Evolutionary conservation across 2,888 invertebrate genomes (phyloP).

Genomic region (Drosophila villosipedis): DNA sequence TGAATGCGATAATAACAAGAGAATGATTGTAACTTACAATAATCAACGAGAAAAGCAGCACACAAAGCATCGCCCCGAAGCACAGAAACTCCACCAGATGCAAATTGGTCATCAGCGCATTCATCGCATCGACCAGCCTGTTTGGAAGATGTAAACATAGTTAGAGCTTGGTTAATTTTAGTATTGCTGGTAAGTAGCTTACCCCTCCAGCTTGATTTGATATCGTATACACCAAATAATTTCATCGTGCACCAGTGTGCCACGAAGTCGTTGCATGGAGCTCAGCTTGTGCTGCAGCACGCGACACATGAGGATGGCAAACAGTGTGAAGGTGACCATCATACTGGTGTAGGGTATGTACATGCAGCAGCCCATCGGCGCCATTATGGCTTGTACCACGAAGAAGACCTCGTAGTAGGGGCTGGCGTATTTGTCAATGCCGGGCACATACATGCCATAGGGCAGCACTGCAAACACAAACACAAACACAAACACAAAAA

Average conservation of each 20-base stretch:
- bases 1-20: background rate
- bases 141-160: background rate
- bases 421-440: slow-evolving; percentile 68
- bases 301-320: slow-evolving; percentile 74
- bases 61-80: slow-evolving; percentile 80
- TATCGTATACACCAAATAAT: slow-evolving; percentile 78
- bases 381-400: slow-evolving; percentile 69
- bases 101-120: slow-evolving; percentile 59
- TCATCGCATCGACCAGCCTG: slow-evolving; percentile 61
- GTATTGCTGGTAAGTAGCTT: slow-evolving; percentile 12
- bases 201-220: slow-evolving; percentile 77
- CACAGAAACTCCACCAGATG: slow-evolving; percentile 73
- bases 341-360: slow-evolving; percentile 79
- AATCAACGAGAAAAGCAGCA: slow-evolving; percentile 76
- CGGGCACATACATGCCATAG: slow-evolving; percentile 74
- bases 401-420: slow-evolving; percentile 77
- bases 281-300: slow-evolving; percentile 74
- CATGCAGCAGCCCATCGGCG: slow-evolving; percentile 82
- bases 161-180: background rate
- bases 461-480: slow-evolving; percentile 68
- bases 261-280: slow-evolving; percentile 44
- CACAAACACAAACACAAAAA: slow-evolving; percentile 11
- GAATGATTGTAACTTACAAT: slow-evolving; percentile 56
- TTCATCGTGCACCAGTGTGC: slow-evolving; percentile 43
- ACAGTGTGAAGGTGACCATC: slow-evolving; percentile 75